Evolutionary conservation across 2,113 vertebrate species (phyloP).

Genomic region (Chaenogobius annularis): DNA sequence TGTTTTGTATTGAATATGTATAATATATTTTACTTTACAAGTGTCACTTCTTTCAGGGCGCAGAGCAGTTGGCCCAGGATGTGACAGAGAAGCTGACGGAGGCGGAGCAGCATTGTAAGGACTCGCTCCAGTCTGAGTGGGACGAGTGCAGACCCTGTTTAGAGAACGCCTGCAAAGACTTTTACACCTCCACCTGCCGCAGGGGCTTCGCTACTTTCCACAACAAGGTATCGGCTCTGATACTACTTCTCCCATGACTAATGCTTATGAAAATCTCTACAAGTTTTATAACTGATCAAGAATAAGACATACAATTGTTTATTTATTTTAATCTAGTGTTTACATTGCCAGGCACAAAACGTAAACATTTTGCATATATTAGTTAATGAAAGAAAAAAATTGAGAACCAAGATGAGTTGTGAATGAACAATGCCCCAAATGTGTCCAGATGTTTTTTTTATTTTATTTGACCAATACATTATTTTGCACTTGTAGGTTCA

Average conservation of each 20-base stretch:
- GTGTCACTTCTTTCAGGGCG: constrained; percentile 71
- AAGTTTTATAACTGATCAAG: too few species aligned
- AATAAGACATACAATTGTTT: not conserved
- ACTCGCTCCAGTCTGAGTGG: constrained; percentile 80
- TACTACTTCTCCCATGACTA: not conserved
- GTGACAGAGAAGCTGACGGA: constrained; percentile 84
- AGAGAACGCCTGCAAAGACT: constrained; percentile 82
- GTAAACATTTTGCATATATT: too few species aligned
- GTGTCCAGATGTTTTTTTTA: too few species aligned
- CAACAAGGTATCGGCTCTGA: constrained; percentile 75
- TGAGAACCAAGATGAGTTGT: too few species aligned
- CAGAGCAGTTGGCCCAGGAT: constrained; percentile 81
- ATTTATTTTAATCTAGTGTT: too few species aligned
- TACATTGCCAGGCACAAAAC: too few species aligned
- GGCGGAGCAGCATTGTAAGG: constrained; percentile 83
- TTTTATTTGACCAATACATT: too few species aligned
- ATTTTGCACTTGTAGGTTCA: constrained; percentile 72
- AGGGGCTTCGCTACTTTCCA: constrained; percentile 74
- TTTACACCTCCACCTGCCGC: constrained; percentile 82
- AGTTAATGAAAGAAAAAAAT: too few species aligned
- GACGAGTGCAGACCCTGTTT: constrained; percentile 86
- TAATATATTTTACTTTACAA: too few species aligned
- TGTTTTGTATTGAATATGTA: too few species aligned
- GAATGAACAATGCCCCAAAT: too few species aligned
- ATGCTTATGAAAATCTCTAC: too few species aligned